These are phyloP conservation scores for Cygnus olor DNA, from an alignment of 2,797 vertebrate species.

Conservation along the genomic window DNA sequence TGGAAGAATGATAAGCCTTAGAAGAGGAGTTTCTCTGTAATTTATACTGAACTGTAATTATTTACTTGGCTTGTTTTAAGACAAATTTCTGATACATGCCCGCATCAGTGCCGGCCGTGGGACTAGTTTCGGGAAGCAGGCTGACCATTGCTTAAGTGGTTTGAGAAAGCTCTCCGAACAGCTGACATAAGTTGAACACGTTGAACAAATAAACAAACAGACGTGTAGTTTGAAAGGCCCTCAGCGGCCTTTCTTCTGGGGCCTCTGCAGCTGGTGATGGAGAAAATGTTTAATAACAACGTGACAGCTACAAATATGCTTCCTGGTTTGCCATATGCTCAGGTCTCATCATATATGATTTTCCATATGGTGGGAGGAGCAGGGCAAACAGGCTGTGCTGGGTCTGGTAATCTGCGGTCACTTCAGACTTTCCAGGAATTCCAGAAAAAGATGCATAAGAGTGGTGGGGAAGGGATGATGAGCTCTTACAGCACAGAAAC, in stretches of 20 bases:
- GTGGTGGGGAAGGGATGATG: background rate
- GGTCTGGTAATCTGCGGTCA: background rate
- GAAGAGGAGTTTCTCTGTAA: background rate
- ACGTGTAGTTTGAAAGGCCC: slow-evolving; percentile 17
- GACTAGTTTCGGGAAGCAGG: slow-evolving; percentile 63
- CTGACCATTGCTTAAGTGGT: slow-evolving; percentile 61
- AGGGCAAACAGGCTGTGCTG: background rate
- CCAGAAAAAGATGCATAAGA: background rate
- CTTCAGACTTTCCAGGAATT: background rate
- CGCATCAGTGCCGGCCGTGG: background rate
- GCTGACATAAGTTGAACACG: slow-evolving; percentile 42
- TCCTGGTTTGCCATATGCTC: background rate
- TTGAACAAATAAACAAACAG: slow-evolving; percentile 55
- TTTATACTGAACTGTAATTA: slow-evolving; percentile 5
- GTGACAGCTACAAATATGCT: background rate
- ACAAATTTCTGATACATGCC: slow-evolving; percentile 31
- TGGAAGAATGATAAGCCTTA: background rate
- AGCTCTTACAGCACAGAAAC: background rate
- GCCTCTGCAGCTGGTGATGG: background rate
- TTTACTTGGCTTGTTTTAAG: slow-evolving; percentile 41
- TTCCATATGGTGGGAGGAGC: background rate
- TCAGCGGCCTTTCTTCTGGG: background rate
- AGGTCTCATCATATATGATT: background rate
- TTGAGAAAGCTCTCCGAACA: slow-evolving; percentile 62
- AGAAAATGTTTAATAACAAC: slow-evolving; percentile 29